phyloP scores from a whole-genome alignment of 2,888 invertebrate genomes.

The Brenthis hecate region DNA sequence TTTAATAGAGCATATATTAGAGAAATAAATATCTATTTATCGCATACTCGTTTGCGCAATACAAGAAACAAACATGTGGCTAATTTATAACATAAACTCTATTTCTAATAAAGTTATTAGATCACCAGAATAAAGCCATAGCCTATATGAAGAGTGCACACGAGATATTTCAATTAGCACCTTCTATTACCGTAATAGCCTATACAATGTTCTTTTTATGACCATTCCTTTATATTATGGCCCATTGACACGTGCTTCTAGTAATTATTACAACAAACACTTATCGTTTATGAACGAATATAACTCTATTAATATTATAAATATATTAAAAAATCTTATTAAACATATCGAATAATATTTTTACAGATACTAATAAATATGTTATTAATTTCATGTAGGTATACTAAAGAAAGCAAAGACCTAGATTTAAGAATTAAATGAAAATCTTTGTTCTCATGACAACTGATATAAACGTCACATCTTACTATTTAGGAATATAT shows the following conservation, averaged over 20 bases:
- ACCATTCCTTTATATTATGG: slow-evolving; percentile 57
- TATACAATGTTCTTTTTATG: slow-evolving; percentile 59
- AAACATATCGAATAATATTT: too few species aligned
- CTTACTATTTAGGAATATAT: too few species aligned
- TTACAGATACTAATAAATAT: too few species aligned
- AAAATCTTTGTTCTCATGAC: too few species aligned
- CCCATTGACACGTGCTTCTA: slow-evolving; percentile 49
- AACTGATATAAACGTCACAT: too few species aligned
- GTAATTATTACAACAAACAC: slow-evolving; percentile 41
- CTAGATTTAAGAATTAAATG: too few species aligned
- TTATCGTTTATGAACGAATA: slow-evolving; percentile 47
- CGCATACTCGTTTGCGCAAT: not conserved
- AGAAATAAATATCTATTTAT: too few species aligned
- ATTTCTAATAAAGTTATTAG: slow-evolving; percentile 19
- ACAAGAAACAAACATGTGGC: slow-evolving; percentile 1
- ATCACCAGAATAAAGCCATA: slow-evolving; percentile 16
- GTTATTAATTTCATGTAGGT: too few species aligned
- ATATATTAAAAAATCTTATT: not conserved
- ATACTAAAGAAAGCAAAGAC: too few species aligned
- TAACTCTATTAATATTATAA: slow-evolving; percentile 26
- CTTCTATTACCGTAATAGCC: slow-evolving; percentile 56
- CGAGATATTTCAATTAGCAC: slow-evolving; percentile 53
- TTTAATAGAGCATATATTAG: too few species aligned
- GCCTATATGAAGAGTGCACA: slow-evolving; percentile 29
- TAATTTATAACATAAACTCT: slow-evolving; percentile 18